phyloP scores from a whole-genome alignment of 1,140 invertebrate genomes.

The Macrocentrus cingulum region DNA sequence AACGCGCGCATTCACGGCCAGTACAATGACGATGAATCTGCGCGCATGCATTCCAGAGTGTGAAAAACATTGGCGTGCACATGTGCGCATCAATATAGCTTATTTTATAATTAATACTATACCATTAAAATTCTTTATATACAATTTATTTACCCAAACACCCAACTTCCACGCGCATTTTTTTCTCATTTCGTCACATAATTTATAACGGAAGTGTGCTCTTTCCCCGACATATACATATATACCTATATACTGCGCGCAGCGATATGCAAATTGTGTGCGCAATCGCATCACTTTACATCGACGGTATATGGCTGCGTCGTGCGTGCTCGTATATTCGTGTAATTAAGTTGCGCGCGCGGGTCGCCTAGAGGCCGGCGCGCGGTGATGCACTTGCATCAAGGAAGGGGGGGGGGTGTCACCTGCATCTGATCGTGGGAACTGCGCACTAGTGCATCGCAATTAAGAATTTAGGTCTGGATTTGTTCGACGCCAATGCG shows the following conservation, averaged over 20 bases:
- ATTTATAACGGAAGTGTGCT: background rate
- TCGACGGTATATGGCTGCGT: conserved; percentile 18
- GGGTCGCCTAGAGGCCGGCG: conserved; percentile 11
- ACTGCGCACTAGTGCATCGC: background rate
- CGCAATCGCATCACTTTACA: conserved; percentile 12
- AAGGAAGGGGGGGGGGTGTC: too few species aligned
- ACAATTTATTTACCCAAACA: too few species aligned
- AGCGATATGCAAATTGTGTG: conserved; percentile 21
- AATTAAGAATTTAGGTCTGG: background rate
- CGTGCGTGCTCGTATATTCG: conserved; percentile 46
- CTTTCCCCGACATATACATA: background rate
- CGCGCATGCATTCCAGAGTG: conserved; percentile 1
- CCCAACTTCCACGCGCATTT: too few species aligned
- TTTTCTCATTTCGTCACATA: too few species aligned
- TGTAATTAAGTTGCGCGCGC: conserved; percentile 57
- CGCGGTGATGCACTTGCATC: too few species aligned
- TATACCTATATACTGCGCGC: background rate
- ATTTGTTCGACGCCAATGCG: conserved; percentile 44
- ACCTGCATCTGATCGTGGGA: conserved; percentile 2
- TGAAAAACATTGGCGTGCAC: background rate
- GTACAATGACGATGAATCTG: conserved; percentile 55
- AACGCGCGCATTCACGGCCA: conserved; percentile 43
- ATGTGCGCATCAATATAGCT: too few species aligned
- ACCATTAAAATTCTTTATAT: too few species aligned
- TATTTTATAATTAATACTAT: too few species aligned